A percentile compares a stretch with the other conserved stretches of the same genome.
These are phyloP conservation scores for Apoda limacodes DNA, from an alignment of 2,888 invertebrate genomes.

Conservation along the genomic window DNA sequence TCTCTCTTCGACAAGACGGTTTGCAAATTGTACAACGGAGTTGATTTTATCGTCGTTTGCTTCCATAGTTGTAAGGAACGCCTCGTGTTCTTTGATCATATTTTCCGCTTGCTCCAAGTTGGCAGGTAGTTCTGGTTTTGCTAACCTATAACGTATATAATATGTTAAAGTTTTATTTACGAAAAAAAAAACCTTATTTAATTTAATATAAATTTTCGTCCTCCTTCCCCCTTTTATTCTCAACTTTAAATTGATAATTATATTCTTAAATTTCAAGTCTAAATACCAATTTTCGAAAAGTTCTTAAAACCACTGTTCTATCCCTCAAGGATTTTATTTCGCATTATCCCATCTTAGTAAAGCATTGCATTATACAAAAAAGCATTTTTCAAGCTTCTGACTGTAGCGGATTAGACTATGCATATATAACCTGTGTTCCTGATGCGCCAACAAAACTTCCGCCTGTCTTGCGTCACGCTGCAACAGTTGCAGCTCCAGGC, in stretches of 20 bases:
- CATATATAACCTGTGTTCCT: constrained; percentile 85
- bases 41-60: constrained; percentile 99
- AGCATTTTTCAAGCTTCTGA: not conserved
- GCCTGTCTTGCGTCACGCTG: constrained; percentile 97
- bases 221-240: too few species aligned
- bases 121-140: constrained; percentile 95
- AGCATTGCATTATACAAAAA: not conserved
- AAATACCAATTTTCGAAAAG: too few species aligned
- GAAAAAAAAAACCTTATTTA: too few species aligned
- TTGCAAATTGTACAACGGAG: constrained; percentile 94
- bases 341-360: constrained; percentile 1
- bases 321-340: too few species aligned
- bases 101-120: constrained; percentile 98
- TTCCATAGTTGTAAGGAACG: constrained; percentile 99
- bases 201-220: too few species aligned
- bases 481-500: constrained; percentile 94
- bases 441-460: constrained; percentile 96
- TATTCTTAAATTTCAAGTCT: too few species aligned
- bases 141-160: too few species aligned
- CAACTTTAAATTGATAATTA: too few species aligned
- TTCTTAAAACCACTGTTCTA: too few species aligned
- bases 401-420: not conserved
- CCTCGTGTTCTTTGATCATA: constrained; percentile 96
- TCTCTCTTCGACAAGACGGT: constrained; percentile 88
- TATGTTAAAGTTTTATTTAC: too few species aligned